Evolutionary conservation across 2,113 vertebrate genomes (phyloP), one percentile per base, ranked within the genome.

Genomic region (Nothoprocta perdicaria): DNA sequence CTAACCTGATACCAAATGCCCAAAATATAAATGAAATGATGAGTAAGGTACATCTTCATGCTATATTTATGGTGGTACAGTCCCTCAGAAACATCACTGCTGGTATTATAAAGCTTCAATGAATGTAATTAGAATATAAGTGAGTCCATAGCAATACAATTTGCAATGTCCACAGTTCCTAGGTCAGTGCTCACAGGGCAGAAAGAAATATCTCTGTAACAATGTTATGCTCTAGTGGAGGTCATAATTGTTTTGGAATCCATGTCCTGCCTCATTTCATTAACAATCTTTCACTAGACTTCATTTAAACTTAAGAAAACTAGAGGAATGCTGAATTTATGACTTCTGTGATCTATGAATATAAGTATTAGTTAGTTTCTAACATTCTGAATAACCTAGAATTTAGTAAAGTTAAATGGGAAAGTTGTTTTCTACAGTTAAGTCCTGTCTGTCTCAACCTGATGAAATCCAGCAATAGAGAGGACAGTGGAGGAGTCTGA

Each of bases 211-310:
- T 61, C 29, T 95, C 62, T 72, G 16, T 53, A 93, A 68, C 43
- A 74, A 46, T 41, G 80, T 16, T 35, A 84, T 93, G 94, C 14
- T 96, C 61, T 91, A 84, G 63, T 82, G 80, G 48, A 92, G 31
- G 66, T 76, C 55, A 65, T 84, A 92, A 92, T 89, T 90, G 29
- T 80, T 89, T 93, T 86, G 45, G 55, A 93, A 85, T 73, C 50
- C 40, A 76, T 77, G 48, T 87, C 35, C 45, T 66, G 48, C 63
- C 90, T 87, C 81, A 62, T 91, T 94, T 92, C 75, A 50, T 61
- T 77, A 69, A 68, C 40, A 80, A 7, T 82, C 63, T 82, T 84
- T 66, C 21, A 52, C 53, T 43, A 66, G 17, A 72, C 40, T 81
- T 81, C 12, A n/a, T 79, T 90, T 89, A 84, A 84, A 80, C 29